Evolutionary conservation across 2,888 invertebrate species (phyloP), one percentile per base, ranked within the genome.

Genomic region (Callyntrura guangdongensis): DNA sequence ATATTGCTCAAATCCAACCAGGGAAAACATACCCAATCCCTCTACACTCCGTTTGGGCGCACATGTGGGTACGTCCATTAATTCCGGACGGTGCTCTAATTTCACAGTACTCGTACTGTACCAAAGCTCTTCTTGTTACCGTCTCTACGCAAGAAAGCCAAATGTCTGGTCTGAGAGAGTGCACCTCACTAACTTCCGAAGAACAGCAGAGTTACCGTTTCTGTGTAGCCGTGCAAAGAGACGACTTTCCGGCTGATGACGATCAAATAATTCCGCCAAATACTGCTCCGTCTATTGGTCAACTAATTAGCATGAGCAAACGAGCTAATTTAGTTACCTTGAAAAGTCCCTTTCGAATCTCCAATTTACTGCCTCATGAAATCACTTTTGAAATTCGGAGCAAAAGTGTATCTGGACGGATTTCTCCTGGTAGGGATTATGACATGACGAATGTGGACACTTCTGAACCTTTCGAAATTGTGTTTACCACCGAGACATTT

Each of bases 311-410:
- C 27, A 89, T 92, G 88, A 91, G 89, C 4, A 96, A 98, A 92
- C 98, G 99, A 5, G 99, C 98, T 0, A 99, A 99, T 95, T 97
- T 97, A 17, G 97, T 99, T 91, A 96, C 97, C 1, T 95, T 99
- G 72, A 95, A 98, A 93, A 97, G 99, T 36, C 98, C 98, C 0
- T 96, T 99, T 20, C 95, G 97, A 17, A 95, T 99, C 3, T 97
- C 97, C 92, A 99, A 99, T 96, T 96, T 99, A 91, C 96, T 99
- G 83, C 99, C 99, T 0, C 96, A 97, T 93, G 98, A 98, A 95
- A 94, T 98, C 90, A 95, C 96, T 86, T 97, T 96, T 92, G 94
- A 93, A 59, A 94, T 95, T 94, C 96, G 96, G 45, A 86, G 86
- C 45, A 91, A 92, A 69, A 79, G 67, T 4, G 56, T 92, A 0